These are phyloP conservation scores for Mactromeris polynyma DNA, from an alignment of 2,888 invertebrate species.

Conservation along the genomic window DNA sequence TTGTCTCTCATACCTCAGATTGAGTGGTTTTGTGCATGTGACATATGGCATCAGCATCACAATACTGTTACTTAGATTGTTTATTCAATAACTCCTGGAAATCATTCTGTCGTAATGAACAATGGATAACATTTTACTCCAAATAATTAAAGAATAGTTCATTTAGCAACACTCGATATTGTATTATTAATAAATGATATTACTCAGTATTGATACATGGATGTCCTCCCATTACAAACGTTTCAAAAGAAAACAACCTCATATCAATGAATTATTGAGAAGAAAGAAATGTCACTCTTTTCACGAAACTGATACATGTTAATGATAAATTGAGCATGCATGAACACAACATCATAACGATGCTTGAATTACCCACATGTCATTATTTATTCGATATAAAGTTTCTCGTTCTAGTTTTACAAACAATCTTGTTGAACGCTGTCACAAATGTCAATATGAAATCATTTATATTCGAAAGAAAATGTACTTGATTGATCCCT, in stretches of 20 bases:
- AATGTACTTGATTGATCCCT: not conserved
- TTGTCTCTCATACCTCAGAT: too few relatives aligned
- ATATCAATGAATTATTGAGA: slow-evolving; percentile 10
- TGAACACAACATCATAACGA: not conserved
- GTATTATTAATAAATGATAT: not conserved
- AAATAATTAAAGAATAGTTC: too few relatives aligned
- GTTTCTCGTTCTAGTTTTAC: not conserved
- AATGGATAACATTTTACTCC: not conserved
- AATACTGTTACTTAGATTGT: not conserved
- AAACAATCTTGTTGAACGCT: not conserved
- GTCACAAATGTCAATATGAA: not conserved
- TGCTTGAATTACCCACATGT: not conserved
- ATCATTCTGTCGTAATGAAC: not conserved
- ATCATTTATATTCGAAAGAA: not conserved
- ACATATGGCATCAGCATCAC: too few relatives aligned
- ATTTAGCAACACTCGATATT: not conserved
- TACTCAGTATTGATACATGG: not conserved
- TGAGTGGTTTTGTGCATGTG: too few relatives aligned
- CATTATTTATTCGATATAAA: not conserved
- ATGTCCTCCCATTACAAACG: not conserved
- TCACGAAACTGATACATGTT: not conserved
- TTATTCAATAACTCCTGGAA: not conserved
- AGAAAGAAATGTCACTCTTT: slow-evolving; percentile 8
- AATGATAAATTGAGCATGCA: not conserved
- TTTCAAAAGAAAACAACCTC: not conserved